These are phyloP conservation scores for Nesoenas mayeri DNA, from an alignment of 2,113 vertebrate genomes.

Conservation along the genomic window DNA sequence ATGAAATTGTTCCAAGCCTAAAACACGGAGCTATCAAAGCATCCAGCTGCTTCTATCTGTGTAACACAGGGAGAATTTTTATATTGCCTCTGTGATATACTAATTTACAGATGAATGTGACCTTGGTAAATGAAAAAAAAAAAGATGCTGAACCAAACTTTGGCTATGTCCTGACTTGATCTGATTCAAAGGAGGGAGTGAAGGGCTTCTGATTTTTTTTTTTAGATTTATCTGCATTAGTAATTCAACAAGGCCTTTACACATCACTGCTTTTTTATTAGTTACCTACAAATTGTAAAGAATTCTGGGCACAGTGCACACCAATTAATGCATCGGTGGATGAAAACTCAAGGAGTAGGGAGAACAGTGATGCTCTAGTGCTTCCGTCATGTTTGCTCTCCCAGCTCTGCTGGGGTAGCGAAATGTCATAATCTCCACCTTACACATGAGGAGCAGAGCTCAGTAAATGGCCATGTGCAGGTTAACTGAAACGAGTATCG, in stretches of 20 bases:
- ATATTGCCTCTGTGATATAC: background rate
- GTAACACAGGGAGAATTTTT: background rate
- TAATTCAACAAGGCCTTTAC: background rate
- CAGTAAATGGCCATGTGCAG: background rate
- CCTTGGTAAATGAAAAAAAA: background rate
- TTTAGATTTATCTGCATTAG: background rate
- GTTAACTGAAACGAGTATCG: background rate
- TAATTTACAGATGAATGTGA: background rate
- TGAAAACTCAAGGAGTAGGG: background rate
- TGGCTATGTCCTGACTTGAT: background rate
- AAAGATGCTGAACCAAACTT: background rate
- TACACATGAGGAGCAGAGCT: background rate
- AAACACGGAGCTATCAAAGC: background rate
- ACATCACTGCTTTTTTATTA: constrained; percentile 24
- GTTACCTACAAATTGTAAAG: background rate
- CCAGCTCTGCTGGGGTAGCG: background rate
- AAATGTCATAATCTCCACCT: background rate
- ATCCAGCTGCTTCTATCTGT: background rate
- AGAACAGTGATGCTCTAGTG: background rate
- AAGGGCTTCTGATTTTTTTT: background rate
- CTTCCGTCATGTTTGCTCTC: background rate
- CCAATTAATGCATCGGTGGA: background rate
- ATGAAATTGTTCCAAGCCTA: background rate
- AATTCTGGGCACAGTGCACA: background rate
- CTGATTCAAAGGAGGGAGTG: background rate